Conservation (phyloP, 2,888 invertebrate species). For the Hyppa rectilinea region DNA sequence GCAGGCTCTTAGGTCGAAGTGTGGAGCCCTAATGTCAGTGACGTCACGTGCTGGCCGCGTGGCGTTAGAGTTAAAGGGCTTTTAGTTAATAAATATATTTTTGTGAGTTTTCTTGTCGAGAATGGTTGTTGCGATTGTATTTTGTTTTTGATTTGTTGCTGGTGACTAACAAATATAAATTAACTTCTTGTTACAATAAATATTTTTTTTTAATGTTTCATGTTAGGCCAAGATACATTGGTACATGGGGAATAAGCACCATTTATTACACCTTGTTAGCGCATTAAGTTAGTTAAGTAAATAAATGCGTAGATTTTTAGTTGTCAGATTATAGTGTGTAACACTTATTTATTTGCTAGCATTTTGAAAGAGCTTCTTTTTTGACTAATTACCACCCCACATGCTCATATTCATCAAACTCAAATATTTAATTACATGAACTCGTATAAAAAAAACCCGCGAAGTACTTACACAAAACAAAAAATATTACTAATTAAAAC, state of each 20-base stretch:
- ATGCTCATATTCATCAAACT: slow-evolving; percentile 45
- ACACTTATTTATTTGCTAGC: slow-evolving; percentile 14
- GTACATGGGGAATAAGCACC: slow-evolving; percentile 14
- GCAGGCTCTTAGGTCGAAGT: slow-evolving; percentile 69
- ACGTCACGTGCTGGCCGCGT: slow-evolving; percentile 82
- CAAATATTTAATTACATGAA: slow-evolving; percentile 51
- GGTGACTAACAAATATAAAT: neutral
- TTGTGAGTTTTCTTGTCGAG: slow-evolving; percentile 29
- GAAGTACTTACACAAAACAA: slow-evolving; percentile 43
- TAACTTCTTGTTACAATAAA: neutral
- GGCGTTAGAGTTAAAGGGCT: slow-evolving; percentile 76
- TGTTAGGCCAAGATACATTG: neutral
- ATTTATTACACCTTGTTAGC: slow-evolving; percentile 15
- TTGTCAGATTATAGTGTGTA: slow-evolving; percentile 36
- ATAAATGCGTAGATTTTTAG: slow-evolving; percentile 31
- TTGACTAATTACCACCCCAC: slow-evolving; percentile 37
- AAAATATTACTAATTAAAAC: slow-evolving; percentile 65
- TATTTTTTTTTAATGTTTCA: neutral
- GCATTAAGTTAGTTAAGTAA: neutral
- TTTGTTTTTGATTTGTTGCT: slow-evolving; percentile 23
- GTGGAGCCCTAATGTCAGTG: slow-evolving; percentile 75
- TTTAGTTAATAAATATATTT: slow-evolving; percentile 73
- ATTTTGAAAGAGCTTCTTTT: slow-evolving; percentile 3
- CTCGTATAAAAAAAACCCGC: slow-evolving; percentile 37
- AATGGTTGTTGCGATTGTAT: slow-evolving; percentile 3